Evolutionary conservation across 2,888 invertebrate species (phyloP), one percentile per base, ranked within the genome.

Genomic region (Parnassius orleans): DNA sequence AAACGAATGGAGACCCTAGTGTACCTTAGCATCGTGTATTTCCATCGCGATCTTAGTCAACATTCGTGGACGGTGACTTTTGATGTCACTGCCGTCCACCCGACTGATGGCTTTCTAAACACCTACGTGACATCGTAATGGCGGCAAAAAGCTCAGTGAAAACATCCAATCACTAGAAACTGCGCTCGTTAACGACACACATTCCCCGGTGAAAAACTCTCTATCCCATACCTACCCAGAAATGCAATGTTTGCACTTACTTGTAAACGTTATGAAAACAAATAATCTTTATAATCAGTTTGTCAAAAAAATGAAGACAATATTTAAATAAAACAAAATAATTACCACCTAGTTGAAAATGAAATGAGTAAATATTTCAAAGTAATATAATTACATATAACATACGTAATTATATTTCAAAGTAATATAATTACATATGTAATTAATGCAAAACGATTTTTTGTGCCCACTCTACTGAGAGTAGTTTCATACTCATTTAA

Each of bases 31-130:
- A 44, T 10, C 19, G 12, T 44, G 10, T 55, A 78, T 80, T 77
- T 76, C 67, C 74, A 73, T 78, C 73, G 73, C 69, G 70, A 76
- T 77, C 79, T 80, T 77, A 80, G 74, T 80, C 79, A 80, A 73
- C 15, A 65, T 64, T 67, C 64, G 65, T 63, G 68, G 66, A 66
- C 66, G 69, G 67, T 58, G 68, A 63, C 77, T 79, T 48, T 85
- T 89, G 84, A 87, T 77, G 83, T 88, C 78, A 71, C 84, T 85
- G 83, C 73, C 73, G 75, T 80, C 78, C 82, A 84, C 83, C 76
- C 84, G 89, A 90, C 83, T 77, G 88, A 90, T 90, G 83, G 83
- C 90, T 91, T 91, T 91, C 90, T 90, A 90, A 88, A 85, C 83
- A 79, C 79, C 80, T 78, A 76, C 69, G 77, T 80, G 83, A 81